Evolutionary conservation across 1,140 invertebrate species (phyloP).

Genomic region (Delia radicum): DNA sequence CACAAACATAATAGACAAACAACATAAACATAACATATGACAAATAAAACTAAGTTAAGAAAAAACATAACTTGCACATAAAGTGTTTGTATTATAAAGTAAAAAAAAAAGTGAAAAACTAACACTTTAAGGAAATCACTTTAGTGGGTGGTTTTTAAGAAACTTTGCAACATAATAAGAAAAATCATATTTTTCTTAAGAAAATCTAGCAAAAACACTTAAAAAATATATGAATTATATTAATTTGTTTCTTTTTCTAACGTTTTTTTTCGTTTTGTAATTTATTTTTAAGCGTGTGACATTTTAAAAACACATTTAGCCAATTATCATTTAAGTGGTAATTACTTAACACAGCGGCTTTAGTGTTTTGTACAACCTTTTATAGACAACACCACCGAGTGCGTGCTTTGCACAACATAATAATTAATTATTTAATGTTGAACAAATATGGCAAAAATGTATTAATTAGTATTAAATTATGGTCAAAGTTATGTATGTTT

Average conservation of each 20-base stretch:
- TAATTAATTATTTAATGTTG: slow-evolving; percentile 21
- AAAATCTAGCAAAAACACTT: too few relatives aligned
- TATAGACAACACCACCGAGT: slow-evolving; percentile 13
- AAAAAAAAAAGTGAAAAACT: background rate
- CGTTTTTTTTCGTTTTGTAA: background rate
- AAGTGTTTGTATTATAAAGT: background rate
- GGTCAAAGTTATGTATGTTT: slow-evolving; percentile 11
- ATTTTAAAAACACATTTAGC: slow-evolving; percentile 9
- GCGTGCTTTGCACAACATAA: slow-evolving; percentile 22
- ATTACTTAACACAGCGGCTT: slow-evolving; percentile 23
- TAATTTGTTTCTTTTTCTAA: background rate
- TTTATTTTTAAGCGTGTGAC: background rate
- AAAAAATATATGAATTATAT: background rate
- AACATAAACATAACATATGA: background rate
- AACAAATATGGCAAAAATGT: slow-evolving; percentile 23
- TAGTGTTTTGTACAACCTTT: slow-evolving; percentile 15
- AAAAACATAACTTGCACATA: background rate
- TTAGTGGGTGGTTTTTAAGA: background rate
- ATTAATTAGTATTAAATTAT: slow-evolving; percentile 20
- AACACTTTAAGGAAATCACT: slow-evolving; percentile 14
- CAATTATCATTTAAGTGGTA: slow-evolving; percentile 24
- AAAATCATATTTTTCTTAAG: background rate
- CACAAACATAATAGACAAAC: background rate
- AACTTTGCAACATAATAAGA: background rate
- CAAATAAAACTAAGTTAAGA: slow-evolving; percentile 9